A percentile compares a stretch with the other conserved stretches of the same genome.
Conservation (phyloP, 2,113 vertebrate species). For the Mobula birostris region DNA sequence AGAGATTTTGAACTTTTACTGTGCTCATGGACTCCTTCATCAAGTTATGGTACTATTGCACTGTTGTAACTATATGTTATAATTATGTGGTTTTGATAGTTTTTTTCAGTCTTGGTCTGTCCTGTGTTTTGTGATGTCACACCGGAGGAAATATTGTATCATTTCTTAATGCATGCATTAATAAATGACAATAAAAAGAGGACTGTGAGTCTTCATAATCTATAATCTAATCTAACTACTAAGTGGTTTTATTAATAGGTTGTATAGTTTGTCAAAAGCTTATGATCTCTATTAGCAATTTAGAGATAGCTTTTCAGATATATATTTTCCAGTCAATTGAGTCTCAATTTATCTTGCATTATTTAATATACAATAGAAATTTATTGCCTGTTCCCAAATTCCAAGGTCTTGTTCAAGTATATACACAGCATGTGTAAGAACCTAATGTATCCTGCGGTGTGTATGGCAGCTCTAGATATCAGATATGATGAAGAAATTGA, state of each 20-base stretch:
- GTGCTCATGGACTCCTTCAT: too few relatives aligned
- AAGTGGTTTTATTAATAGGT: neutral
- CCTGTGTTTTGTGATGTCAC: too few relatives aligned
- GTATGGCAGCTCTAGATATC: neutral
- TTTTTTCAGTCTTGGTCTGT: too few relatives aligned
- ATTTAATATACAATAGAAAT: neutral
- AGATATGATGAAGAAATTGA: neutral
- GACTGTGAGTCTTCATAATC: too few relatives aligned
- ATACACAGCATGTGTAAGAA: neutral
- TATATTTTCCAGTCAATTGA: neutral
- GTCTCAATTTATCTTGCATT: neutral
- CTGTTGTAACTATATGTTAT: too few relatives aligned
- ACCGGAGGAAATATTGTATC: too few relatives aligned
- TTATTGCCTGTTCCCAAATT: neutral
- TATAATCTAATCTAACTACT: neutral
- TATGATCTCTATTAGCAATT: neutral
- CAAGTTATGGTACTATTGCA: too few relatives aligned
- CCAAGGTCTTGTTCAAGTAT: neutral
- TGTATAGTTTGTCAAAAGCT: neutral
- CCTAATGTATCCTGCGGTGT: neutral
- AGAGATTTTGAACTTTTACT: too few relatives aligned
- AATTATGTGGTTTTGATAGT: too few relatives aligned
- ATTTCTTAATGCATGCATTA: too few relatives aligned
- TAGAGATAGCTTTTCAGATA: neutral
- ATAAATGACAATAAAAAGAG: too few relatives aligned